Evolutionary conservation across 2,797 vertebrate genomes (phyloP), one percentile per base, ranked within the genome.

Genomic region (Rachycentron canadum): DNA sequence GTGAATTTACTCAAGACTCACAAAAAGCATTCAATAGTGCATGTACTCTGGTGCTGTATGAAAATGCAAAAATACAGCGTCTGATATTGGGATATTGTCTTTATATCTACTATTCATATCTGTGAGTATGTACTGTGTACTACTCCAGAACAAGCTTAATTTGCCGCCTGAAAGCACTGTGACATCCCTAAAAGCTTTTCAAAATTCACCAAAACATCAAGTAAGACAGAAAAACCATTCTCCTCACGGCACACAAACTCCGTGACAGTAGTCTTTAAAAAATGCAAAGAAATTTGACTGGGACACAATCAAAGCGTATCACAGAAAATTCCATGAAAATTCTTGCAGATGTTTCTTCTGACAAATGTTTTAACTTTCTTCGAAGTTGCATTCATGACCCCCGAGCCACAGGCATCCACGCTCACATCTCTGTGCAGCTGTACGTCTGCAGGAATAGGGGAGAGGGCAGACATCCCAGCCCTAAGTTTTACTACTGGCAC

Each of bases 391-490:
- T 68, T 82, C 55, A 19, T 26, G 47, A 65, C 71, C 61, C 61
- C n/a, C 16, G 2, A 66, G 62, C 32, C 59, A 19, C 30, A 50
- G 57, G 69, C 67, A 40, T 65, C 49, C 32, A 45, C 40, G 36
- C 14, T 71, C 36, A 19, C 64, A 75, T 78, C 60, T 70, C 47
- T 45, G 32, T 40, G 5, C 56, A 16, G 61, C 49, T 75, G 69
- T 36, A 41, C 2, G 28, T 57, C 34, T 76, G 67, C 68, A 68
- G 79, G 41, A 88, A 68, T 60, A 65, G 63, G 19, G 11, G 38
- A 58, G 47, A 79, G 81, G 75, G 63, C 80, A 78, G 73, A 73
- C 61, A 47, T 76, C 71, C 43, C 74, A 63, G 52, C 21, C 21
- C 60, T 55, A 26, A 25, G 66, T 78, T 80, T 72, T 66, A 65